A percentile compares a stretch with the other conserved stretches of the same genome.
phyloP scores from a whole-genome alignment of 1,140 invertebrate species.

The Brachionus rubens region DNA sequence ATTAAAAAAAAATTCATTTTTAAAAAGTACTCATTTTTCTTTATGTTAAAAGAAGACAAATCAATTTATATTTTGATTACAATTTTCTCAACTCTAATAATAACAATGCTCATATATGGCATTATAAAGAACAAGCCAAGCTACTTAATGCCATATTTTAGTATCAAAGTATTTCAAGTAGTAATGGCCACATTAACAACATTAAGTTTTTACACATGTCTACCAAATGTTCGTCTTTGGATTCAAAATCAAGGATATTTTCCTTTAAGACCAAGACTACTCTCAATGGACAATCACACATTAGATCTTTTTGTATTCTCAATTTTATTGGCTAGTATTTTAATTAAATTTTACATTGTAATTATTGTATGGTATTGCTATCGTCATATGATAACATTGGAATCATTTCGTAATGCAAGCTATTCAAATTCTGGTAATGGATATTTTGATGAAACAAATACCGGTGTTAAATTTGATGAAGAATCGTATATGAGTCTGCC shows the following conservation, averaged over 20 bases:
- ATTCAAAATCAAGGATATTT: slow-evolving; percentile 20
- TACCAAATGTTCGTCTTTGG: slow-evolving; percentile 4
- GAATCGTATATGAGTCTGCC: slow-evolving; percentile 22
- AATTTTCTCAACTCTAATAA: slow-evolving; percentile 17
- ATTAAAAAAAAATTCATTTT: too few relatives aligned
- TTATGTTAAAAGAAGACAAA: slow-evolving; percentile 6
- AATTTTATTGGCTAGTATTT: slow-evolving; percentile 17
- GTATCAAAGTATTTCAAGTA: slow-evolving; percentile 41
- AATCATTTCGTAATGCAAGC: slow-evolving; percentile 6
- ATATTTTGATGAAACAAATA: slow-evolving; percentile 2
- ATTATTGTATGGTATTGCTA: slow-evolving; percentile 40
- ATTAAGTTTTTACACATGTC: slow-evolving; percentile 17
- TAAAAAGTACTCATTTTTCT: not conserved
- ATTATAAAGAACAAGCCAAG: slow-evolving; percentile 1
- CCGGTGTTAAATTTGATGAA: slow-evolving; percentile 22
- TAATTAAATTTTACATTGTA: slow-evolving; percentile 12
- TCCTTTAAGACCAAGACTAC: not conserved
- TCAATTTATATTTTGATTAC: slow-evolving; percentile 13
- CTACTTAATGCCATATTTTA: slow-evolving; percentile 40
- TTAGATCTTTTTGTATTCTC: slow-evolving; percentile 27
- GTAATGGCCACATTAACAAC: slow-evolving; percentile 26
- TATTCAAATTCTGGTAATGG: slow-evolving; percentile 4
- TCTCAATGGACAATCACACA: slow-evolving; percentile 5
- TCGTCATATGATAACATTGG: slow-evolving; percentile 9
- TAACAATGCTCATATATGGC: slow-evolving; percentile 16